Percentiles rank a stretch among this genome's conserved stretches.
Conservation (phyloP, 2,113 vertebrate species). For the Odontophorus gujanensis region DNA sequence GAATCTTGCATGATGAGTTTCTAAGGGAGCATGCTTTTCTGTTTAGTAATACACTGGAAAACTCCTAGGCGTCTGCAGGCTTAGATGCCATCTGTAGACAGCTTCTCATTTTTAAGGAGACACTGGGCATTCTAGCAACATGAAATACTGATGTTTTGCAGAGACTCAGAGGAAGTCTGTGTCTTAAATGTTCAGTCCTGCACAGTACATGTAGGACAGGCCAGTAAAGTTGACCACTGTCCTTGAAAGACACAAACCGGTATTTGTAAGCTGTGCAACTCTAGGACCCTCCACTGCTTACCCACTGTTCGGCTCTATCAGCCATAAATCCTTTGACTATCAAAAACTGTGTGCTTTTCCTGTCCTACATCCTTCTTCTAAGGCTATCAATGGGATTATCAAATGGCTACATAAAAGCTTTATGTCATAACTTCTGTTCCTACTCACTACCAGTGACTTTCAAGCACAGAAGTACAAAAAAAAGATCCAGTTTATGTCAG, state of each 20-base stretch:
- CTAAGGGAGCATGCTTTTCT: background rate
- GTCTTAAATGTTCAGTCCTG: background rate
- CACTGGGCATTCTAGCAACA: background rate
- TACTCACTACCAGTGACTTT: background rate
- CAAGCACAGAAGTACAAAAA: background rate
- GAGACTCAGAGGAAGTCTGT: background rate
- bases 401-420: background rate
- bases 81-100: background rate
- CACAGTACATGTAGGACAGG: background rate
- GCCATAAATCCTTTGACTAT: background rate
- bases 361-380: accelerated
- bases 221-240: background rate
- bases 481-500: background rate
- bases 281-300: background rate
- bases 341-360: background rate
- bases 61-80: background rate
- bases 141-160: accelerated
- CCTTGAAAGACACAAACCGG: background rate
- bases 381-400: background rate
- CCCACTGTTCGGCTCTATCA: background rate
- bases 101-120: background rate
- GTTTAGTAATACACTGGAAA: background rate
- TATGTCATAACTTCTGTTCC: background rate
- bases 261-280: background rate
- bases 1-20: background rate